Percentiles rank a stretch among this genome's conserved stretches.
Evolutionary conservation across 2,888 invertebrate genomes (phyloP).

Genomic region (Aplocera efformata): DNA sequence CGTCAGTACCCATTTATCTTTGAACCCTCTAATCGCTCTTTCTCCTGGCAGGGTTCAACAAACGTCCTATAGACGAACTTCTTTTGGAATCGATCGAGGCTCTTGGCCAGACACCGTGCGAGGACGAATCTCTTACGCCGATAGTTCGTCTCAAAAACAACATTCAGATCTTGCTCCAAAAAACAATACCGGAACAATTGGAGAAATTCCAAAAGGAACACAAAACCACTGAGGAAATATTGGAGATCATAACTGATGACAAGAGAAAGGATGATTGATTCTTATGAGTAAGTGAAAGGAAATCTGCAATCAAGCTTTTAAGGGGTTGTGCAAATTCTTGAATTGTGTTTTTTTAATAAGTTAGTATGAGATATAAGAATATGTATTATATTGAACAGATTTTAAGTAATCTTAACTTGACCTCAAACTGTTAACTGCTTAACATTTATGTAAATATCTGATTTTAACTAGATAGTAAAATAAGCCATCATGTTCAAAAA

Average conservation of each 20-base stretch:
- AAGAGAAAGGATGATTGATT: constrained; percentile 41
- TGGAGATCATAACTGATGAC: constrained; percentile 85
- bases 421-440: no score
- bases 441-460: no score
- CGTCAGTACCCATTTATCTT: background rate
- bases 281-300: constrained; percentile 3
- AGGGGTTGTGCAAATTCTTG: background rate
- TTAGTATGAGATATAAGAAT: no score
- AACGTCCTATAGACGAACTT: constrained; percentile 89
- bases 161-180: constrained; percentile 87
- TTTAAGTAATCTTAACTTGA: no score
- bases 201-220: constrained; percentile 86
- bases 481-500: no score
- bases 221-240: constrained; percentile 87
- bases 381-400: no score
- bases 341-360: no score
- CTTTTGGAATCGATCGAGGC: constrained; percentile 88
- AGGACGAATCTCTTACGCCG: constrained; percentile 77
- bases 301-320: background rate
- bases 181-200: constrained; percentile 90
- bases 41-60: constrained; percentile 77
- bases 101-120: constrained; percentile 85
- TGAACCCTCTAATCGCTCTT: constrained; percentile 21
- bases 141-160: constrained; percentile 86
- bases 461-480: no score